Percentiles rank a stretch among this genome's conserved stretches.
phyloP scores from a whole-genome alignment of 2,113 vertebrate genomes.

The Bambusicola thoracicus region DNA sequence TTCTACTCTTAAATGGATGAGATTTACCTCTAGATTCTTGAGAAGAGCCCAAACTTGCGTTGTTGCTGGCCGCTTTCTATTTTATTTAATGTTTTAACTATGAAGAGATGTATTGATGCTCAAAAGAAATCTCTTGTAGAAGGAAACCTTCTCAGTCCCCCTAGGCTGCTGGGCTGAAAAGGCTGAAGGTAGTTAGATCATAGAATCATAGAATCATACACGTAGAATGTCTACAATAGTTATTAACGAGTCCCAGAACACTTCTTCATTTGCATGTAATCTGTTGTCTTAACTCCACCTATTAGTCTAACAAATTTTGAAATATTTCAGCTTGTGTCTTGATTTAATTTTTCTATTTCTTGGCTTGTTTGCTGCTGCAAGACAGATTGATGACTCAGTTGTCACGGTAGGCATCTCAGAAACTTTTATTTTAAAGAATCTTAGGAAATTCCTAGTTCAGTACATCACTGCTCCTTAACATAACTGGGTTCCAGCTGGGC shows the following conservation, averaged over 20 bases:
- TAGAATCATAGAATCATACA: no score
- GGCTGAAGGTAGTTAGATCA: neutral
- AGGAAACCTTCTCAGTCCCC: neutral
- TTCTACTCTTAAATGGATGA: neutral
- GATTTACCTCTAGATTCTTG: neutral
- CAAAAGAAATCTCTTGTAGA: neutral
- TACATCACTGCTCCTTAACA: neutral
- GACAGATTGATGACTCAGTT: neutral
- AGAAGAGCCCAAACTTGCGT: neutral
- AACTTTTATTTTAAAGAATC: neutral
- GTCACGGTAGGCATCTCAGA: neutral
- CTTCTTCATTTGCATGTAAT: neutral
- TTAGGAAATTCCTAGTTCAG: neutral
- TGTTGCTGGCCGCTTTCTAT: neutral
- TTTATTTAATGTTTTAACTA: neutral
- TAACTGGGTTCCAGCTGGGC: neutral
- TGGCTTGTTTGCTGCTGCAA: neutral
- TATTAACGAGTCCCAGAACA: neutral
- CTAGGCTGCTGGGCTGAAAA: no score
- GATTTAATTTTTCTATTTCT: neutral
- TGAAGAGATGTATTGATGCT: neutral
- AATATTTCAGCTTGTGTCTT: neutral
- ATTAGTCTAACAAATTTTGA: neutral
- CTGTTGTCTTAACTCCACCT: neutral
- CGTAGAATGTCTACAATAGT: neutral